Evolutionary conservation across 1,140 invertebrate genomes (phyloP).

Genomic region (Aleiodes sp.): DNA sequence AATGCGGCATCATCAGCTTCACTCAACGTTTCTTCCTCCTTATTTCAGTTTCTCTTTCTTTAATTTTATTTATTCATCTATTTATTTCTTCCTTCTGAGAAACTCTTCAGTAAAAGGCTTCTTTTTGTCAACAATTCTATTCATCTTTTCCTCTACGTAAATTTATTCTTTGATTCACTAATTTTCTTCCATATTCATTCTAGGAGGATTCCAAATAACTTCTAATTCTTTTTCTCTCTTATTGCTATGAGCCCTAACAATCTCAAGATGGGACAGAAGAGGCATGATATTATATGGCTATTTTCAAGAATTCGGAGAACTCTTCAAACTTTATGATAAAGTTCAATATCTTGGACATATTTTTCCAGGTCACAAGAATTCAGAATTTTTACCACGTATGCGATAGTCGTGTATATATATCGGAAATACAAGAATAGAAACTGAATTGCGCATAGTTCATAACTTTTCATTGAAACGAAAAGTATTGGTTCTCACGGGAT

Average conservation of each 20-base stretch:
- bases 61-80: not conserved
- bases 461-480: constrained; percentile 19
- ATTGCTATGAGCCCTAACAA: not conserved
- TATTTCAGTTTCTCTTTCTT: not conserved
- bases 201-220: not conserved
- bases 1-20: constrained; percentile 3
- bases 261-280: too few relatives aligned
- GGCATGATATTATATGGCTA: not conserved
- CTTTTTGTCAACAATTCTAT: not conserved
- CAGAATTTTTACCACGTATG: not conserved
- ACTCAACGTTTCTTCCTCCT: not conserved
- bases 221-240: not conserved
- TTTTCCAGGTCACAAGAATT: constrained; percentile 9
- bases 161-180: too few relatives aligned
- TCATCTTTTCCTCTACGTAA: too few relatives aligned
- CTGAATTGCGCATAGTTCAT: not conserved
- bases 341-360: not conserved
- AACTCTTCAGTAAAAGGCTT: not conserved
- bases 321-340: not conserved
- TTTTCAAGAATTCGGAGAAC: not conserved
- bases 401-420: not conserved
- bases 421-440: not conserved
- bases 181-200: too few relatives aligned
- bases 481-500: constrained; percentile 7
- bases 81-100: not conserved